Percentiles rank a stretch among this genome's conserved stretches.
phyloP scores from a whole-genome alignment of 2,797 vertebrate species.

The Calcarius lapponicus region DNA sequence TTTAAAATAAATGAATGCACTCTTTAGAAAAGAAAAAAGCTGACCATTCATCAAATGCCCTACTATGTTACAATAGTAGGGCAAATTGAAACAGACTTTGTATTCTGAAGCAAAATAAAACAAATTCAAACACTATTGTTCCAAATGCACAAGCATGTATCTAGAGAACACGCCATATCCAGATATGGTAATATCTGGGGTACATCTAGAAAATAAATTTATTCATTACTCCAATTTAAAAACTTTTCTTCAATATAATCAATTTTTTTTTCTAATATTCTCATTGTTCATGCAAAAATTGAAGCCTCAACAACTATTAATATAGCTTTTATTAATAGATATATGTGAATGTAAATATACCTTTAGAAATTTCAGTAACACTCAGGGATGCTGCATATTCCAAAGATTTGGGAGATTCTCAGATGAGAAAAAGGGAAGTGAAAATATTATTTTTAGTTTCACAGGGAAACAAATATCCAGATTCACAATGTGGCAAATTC shows the following conservation, averaged over 20 bases:
- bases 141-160: background rate
- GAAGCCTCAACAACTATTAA: background rate
- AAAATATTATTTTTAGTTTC: background rate
- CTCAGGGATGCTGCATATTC: background rate
- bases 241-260: background rate
- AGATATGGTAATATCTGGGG: background rate
- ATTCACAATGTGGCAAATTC: background rate
- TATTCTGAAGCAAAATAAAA: conserved; percentile 17
- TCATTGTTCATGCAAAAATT: background rate
- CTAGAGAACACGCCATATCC: background rate
- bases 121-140: background rate
- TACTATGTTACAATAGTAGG: background rate
- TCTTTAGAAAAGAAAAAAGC: background rate
- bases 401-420: background rate
- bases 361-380: background rate
- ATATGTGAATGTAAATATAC: background rate
- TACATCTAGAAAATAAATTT: background rate
- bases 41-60: background rate
- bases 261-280: background rate
- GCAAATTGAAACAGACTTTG: background rate
- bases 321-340: background rate
- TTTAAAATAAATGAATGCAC: conserved; percentile 6
- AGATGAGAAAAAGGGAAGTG: background rate
- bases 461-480: background rate
- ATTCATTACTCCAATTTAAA: background rate